Evolutionary conservation across 53 echinoderm and acorn worm genomes (phyloP), one percentile per base, ranked within the genome.

Genomic region (Mesocentrotus franciscanus): DNA sequence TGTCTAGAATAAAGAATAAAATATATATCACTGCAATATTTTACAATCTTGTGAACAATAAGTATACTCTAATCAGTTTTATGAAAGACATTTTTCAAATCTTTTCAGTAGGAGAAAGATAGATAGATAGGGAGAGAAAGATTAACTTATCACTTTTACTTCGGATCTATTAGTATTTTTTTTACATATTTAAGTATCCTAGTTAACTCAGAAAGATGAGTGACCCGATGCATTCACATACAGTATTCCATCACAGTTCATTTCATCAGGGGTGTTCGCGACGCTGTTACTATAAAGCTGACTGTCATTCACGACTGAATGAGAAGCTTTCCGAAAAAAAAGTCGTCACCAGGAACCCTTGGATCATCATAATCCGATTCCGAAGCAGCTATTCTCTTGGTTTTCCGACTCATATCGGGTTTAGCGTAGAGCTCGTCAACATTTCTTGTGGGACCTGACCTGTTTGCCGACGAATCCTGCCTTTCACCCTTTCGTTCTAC

Each of bases 321-420:
- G 9, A n/a, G 71, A 39, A 39, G 39, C 39, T 26, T 71, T 5
- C 17, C 18, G 35, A 18, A 17, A 85, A 17, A 85, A n/a, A 85
- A 58, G 13, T 56, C 85, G 11, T 85, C 85, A 26, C 85, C n/a
- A 27, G 85, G 85, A 56, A 26, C 85, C 85, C 57, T 57, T 12
- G 85, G 85, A n/a, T 85, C 56, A 58, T 57, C 85, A 85, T 85
- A 85, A 85, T 85, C 85, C 13, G 85, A 85, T 11, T 85, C 85
- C 57, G 1, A 12, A 10, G 57, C 26, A 26, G 33, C 26, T 11
- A 85, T 27, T 85, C 12, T 56, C n/a, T 85, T 85, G 20, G 85
- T n/a, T 27, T 85, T 85, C 12, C n/a, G n/a, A 11, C 58, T 85
- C 85, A 57, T 57, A 27, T 85, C 85, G 0, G 85, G 85, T n/a